Evolutionary conservation across 92 coral and sea anemone genomes (phyloP).

Genomic region (Pocillopora meandrina): DNA sequence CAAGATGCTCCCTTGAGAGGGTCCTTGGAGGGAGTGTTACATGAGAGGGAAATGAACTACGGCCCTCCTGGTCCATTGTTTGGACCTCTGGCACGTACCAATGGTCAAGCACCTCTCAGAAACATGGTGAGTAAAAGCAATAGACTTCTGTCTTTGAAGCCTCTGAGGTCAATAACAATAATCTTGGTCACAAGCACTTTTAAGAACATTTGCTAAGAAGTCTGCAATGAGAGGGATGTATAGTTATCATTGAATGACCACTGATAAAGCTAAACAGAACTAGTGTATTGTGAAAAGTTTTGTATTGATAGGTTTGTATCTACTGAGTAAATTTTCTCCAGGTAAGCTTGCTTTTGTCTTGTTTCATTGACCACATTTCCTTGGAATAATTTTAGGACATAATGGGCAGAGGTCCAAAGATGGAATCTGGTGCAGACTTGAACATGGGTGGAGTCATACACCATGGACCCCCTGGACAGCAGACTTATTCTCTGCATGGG

Average conservation of each 20-base stretch:
- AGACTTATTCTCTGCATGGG: conserved; percentile 39
- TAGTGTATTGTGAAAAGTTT: too few species aligned
- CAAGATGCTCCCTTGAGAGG: conserved; percentile 30
- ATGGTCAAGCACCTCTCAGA: conserved; percentile 74
- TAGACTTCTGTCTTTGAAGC: not conserved
- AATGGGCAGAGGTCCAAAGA: conserved; percentile 40
- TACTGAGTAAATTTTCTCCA: not conserved
- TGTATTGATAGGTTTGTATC: too few species aligned
- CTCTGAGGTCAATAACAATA: not conserved
- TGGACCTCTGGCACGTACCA: conserved; percentile 71
- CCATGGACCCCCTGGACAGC: conserved; percentile 34
- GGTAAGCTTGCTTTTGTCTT: not conserved
- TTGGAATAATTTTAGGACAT: conserved; percentile 42
- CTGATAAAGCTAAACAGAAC: too few species aligned
- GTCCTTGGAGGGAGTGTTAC: conserved; percentile 37
- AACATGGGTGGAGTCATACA: conserved; percentile 14
- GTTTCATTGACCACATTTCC: not conserved
- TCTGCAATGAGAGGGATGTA: too few species aligned
- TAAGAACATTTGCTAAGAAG: too few species aligned
- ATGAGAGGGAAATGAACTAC: conserved; percentile 51
- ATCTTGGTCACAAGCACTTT: not conserved
- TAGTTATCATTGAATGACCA: too few species aligned
- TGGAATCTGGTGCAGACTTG: conserved; percentile 28
- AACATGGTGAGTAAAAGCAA: conserved; percentile 67
- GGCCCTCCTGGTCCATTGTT: conserved; percentile 58